phyloP scores from a whole-genome alignment of 92 coral and sea anemone species.

The Hydrozoanthus gracilis region DNA sequence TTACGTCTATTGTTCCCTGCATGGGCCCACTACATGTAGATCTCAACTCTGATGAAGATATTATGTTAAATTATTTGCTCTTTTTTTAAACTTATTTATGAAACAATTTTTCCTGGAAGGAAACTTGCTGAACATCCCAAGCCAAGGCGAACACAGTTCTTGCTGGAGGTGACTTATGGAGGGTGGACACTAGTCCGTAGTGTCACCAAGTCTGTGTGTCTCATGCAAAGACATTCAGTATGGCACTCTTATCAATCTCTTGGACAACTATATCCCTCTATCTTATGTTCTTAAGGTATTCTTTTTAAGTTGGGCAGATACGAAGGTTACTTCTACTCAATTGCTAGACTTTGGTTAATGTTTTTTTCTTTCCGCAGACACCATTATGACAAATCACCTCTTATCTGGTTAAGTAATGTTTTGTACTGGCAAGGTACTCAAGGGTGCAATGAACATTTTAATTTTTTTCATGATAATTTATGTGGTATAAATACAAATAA shows the following conservation, averaged over 20 bases:
- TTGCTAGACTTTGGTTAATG: conserved; percentile 38
- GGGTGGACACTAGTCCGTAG: conserved; percentile 51
- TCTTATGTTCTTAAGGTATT: no score
- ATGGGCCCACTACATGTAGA: conserved; percentile 62
- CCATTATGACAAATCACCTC: no score
- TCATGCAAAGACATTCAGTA: conserved; percentile 7
- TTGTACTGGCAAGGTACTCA: no score
- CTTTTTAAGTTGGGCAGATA: no score
- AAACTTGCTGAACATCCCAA: conserved; percentile 61
- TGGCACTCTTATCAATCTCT: not conserved
- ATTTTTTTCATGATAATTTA: no score
- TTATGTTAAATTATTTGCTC: conserved; percentile 42
- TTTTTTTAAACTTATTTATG: conserved; percentile 42
- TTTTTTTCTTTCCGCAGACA: not conserved
- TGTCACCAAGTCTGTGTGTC: not conserved
- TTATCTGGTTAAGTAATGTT: no score
- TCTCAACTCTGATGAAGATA: conserved; percentile 58
- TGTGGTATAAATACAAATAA: conserved; percentile 11
- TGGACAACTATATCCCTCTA: no score
- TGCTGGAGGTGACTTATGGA: conserved; percentile 57
- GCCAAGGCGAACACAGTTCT: conserved; percentile 64
- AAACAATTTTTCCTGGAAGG: conserved; percentile 48
- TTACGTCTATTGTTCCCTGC: conserved; percentile 52
- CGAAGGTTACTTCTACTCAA: not conserved
- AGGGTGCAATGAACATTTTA: no score